Percentiles rank a stretch among this genome's conserved stretches.
Conservation (phyloP, 2,113 vertebrate species). For the Seriola quinqueradiata region DNA sequence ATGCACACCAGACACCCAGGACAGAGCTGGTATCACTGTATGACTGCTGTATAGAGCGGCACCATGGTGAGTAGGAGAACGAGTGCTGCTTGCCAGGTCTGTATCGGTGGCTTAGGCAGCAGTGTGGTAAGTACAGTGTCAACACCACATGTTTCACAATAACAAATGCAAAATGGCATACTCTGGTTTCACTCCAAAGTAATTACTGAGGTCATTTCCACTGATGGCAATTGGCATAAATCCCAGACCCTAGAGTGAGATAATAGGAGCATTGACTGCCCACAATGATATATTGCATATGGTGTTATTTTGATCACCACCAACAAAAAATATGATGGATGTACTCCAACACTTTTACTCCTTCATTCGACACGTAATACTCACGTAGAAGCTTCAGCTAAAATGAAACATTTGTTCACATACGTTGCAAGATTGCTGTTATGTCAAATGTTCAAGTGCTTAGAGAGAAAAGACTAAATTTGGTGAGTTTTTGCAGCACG, state of each 20-base stretch:
- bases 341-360: not conserved
- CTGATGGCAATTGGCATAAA: not conserved
- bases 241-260: not conserved
- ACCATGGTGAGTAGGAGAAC: slow-evolving; percentile 72
- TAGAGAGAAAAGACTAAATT: not conserved
- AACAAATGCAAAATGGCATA: slow-evolving; percentile 15
- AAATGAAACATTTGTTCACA: not conserved
- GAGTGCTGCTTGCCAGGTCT: slow-evolving; percentile 70
- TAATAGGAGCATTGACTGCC: not conserved
- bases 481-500: not conserved
- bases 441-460: not conserved
- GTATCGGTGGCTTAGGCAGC: slow-evolving; percentile 75
- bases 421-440: not conserved
- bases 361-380: not conserved
- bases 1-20: slow-evolving; percentile 27
- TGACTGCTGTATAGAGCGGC: slow-evolving; percentile 31
- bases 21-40: slow-evolving; percentile 34
- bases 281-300: not conserved
- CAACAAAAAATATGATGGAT: not conserved
- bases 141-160: slow-evolving; percentile 53
- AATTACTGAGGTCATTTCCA: slow-evolving; percentile 6
- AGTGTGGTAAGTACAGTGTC: slow-evolving; percentile 77
- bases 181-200: slow-evolving; percentile 10
- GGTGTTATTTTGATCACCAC: not conserved
- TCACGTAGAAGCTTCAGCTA: not conserved